Percentiles rank a stretch among this genome's conserved stretches.
These are phyloP conservation scores for Montipora foliosa DNA, from an alignment of 64 coral and sea anemone species.

Conservation along the genomic window DNA sequence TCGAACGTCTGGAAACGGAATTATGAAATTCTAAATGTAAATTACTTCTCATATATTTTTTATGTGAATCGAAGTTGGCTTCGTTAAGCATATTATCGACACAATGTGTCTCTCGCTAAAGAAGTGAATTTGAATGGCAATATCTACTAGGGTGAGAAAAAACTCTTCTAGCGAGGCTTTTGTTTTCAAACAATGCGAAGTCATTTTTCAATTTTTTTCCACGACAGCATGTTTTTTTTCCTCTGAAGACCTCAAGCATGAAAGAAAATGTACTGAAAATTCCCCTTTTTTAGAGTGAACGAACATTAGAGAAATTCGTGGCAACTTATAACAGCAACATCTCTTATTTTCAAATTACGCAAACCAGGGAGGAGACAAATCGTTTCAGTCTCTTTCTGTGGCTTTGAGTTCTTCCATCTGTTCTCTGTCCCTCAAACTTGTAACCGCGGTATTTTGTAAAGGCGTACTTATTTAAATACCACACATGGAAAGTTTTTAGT, in stretches of 20 bases:
- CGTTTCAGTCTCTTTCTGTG: too few relatives aligned
- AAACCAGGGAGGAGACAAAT: too few relatives aligned
- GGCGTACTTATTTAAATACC: too few relatives aligned
- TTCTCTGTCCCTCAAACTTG: too few relatives aligned
- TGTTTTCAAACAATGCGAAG: background rate
- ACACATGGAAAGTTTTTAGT: too few relatives aligned
- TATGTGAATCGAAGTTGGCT: background rate
- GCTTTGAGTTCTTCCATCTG: too few relatives aligned
- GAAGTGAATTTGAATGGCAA: too few relatives aligned
- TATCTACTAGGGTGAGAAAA: background rate
- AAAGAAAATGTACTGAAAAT: too few relatives aligned
- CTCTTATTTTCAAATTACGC: background rate
- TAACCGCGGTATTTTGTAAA: too few relatives aligned
- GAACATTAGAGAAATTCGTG: background rate
- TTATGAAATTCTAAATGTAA: background rate
- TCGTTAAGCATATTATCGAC: constrained; percentile 26
- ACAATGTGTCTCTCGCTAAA: background rate
- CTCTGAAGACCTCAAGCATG: too few relatives aligned
- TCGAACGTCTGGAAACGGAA: background rate
- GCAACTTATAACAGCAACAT: background rate
- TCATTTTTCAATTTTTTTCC: background rate
- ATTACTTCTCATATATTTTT: constrained; percentile 8
- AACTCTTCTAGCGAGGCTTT: background rate
- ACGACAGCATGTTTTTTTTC: background rate
- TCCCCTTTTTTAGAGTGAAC: background rate